Evolutionary conservation across 2,113 vertebrate genomes (phyloP).

Genomic region (Amphiprion percula): DNA sequence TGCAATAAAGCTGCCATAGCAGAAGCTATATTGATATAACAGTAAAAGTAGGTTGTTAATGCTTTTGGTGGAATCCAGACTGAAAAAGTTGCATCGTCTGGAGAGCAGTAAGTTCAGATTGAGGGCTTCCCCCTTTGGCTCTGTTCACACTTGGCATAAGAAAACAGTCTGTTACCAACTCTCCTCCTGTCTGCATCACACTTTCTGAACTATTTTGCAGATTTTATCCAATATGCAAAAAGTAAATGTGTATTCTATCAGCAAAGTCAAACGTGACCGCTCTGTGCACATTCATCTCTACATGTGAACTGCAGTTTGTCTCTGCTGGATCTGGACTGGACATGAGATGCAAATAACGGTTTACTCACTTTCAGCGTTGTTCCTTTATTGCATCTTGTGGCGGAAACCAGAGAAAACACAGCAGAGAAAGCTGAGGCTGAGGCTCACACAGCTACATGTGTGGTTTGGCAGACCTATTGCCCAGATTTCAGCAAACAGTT

Average conservation of each 20-base stretch:
- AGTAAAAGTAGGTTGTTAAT: constrained; percentile 9
- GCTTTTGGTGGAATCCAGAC: constrained; percentile 14
- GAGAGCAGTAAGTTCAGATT: constrained; percentile 15
- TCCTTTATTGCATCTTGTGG: constrained; percentile 13
- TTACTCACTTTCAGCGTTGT: constrained; percentile 10
- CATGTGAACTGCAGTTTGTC: constrained; percentile 5
- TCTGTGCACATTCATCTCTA: not conserved
- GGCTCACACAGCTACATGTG: constrained; percentile 23
- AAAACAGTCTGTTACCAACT: constrained; percentile 23
- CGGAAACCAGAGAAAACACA: constrained; percentile 13
- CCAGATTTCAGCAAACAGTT: constrained; percentile 30
- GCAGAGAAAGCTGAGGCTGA: constrained; percentile 16
- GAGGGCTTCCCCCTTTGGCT: constrained; percentile 18
- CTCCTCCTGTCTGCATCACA: not conserved
- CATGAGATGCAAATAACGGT: not conserved
- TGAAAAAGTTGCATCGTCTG: constrained; percentile 10
- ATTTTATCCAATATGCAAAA: no score
- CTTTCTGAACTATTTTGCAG: not conserved
- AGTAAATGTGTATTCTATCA: no score
- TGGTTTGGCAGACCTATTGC: constrained; percentile 42
- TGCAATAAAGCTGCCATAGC: constrained; percentile 28
- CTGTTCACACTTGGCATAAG: constrained; percentile 30
- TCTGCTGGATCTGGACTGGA: constrained; percentile 5
- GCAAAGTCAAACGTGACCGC: no score
- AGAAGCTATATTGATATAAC: constrained; percentile 15